Percentiles rank a stretch among this genome's conserved stretches.
phyloP scores from a whole-genome alignment of 92 coral and sea anemone genomes.

The Zoanthus sociatus region DNA sequence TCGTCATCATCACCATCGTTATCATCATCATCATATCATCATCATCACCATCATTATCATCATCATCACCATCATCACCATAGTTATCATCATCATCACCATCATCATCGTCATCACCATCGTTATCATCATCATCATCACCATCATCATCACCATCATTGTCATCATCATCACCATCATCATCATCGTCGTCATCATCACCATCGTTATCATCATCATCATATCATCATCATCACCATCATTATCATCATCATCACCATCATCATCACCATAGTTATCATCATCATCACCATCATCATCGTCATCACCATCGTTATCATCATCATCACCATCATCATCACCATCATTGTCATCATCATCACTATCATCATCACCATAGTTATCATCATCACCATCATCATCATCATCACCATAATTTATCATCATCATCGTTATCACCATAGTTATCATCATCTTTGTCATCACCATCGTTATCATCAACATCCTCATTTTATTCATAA shows the following conservation, averaged over 20 bases:
- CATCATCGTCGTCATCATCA: background rate
- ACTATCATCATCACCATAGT: background rate
- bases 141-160: background rate
- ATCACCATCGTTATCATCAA: background rate
- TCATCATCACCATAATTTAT: background rate
- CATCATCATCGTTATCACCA: background rate
- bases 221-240: background rate
- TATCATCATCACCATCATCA: background rate
- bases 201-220: background rate
- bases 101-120: background rate
- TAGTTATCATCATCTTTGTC: background rate
- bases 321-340: no score
- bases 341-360: background rate
- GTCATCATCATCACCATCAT: background rate
- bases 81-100: background rate
- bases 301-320: no score
- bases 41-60: background rate
- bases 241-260: no score
- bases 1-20: no score
- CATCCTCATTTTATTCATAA: no score
- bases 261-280: background rate
- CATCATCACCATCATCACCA: background rate
- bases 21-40: no score
- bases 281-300: background rate
- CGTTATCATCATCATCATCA: background rate